Base-by-base conservation (phyloP, 2,888 invertebrate species). In the Pollenia amentaria region DNA sequence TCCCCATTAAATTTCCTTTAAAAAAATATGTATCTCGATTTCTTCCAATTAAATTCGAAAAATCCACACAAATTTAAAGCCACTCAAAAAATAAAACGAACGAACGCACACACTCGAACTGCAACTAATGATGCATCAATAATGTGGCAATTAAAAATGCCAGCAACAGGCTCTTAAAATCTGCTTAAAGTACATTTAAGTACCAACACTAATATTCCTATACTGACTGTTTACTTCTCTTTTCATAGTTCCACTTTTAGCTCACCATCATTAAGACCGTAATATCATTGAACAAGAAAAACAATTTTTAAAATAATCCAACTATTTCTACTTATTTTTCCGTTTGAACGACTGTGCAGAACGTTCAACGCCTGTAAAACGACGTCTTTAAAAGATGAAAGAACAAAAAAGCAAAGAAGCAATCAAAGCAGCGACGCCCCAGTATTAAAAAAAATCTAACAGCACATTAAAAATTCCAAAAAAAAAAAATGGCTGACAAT, bases 121-220 rank as follows among this genome's bases (percentile, higher is more conserved):
- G 21, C 79, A 83, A 80, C 83, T 86, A 78, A 80, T 79, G 86
- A 87, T 83, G 83, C 83, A 76, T 80, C 83, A 77, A 80, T 84
- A 87, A 84, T 84, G 87, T 77, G 83, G 84, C 79, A 87, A 87
- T 87, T 87, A 87, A 83, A 87, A 87, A 77, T 87, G 79, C 76
- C 80, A 84, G 76, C 84, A 84, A 80, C 87, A 84, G 84, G 67
- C 87, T 76, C 72, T 84, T 76, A 76, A 83, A 51, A 73, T 65
- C 73, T 18, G 44, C 64, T 84, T 69, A 14, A 73, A 60, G 18
- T 73, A 60, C 38, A 42, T 65, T 67, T 18, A n/a, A 62, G 62
- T 64, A 53, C 46, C 38, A 64, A 7, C 48, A 70, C n/a, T 9
- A 46, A 29, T 11, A 51, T 2, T 40, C 29, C 29, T 29, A 29